Evolutionary conservation across 2,113 vertebrate genomes (phyloP).

Genomic region (Gallinago undulata): DNA sequence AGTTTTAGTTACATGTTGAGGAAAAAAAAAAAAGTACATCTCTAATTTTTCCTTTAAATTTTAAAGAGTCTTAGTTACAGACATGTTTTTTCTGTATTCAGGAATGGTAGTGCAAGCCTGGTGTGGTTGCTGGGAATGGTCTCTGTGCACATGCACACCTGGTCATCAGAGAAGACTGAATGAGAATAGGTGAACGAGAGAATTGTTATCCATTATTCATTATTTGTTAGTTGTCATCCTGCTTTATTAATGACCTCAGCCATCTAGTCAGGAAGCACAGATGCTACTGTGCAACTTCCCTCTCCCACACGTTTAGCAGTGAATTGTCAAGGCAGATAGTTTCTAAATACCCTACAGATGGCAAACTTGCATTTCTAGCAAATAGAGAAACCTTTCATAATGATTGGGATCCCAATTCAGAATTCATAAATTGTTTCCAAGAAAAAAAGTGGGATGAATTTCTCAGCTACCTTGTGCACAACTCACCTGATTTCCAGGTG

Average conservation of each 20-base stretch:
- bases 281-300: neutral
- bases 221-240: neutral
- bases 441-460: neutral
- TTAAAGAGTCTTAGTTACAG: neutral
- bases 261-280: constrained; percentile 21
- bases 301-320: neutral
- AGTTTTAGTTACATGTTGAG: neutral
- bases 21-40: neutral
- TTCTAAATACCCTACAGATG: neutral
- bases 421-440: neutral
- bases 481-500: neutral
- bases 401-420: neutral
- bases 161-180: neutral
- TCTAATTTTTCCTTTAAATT: neutral
- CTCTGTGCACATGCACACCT: neutral
- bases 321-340: neutral
- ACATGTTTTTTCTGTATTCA: neutral
- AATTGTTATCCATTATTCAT: neutral
- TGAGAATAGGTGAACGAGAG: neutral
- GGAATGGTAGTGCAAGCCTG: neutral
- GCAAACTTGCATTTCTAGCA: neutral
- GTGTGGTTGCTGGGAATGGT: neutral
- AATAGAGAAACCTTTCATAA: neutral
- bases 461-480: neutral
- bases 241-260: neutral